Base-by-base conservation (phyloP, 1,140 invertebrate genomes). In the Cydia fagiglandana region DNA sequence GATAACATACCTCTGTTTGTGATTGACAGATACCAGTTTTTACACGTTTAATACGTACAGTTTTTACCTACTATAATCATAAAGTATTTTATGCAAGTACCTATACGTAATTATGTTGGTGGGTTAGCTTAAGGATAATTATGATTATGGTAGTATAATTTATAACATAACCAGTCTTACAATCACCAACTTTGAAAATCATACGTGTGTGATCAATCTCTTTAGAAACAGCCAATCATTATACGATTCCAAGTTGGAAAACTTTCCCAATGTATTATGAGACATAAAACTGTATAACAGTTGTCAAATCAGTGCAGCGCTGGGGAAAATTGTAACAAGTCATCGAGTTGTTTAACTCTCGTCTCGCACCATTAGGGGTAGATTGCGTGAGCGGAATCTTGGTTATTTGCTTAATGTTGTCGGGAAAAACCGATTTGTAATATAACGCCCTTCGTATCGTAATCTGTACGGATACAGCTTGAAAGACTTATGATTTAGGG, bases 371-470 rank as follows among this genome's bases (percentile, higher is more conserved):
- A 91, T 91, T 89, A 88, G 84, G 76, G 78, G 75, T 84, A 85
- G 88, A 88, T 91, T 87, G 84, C 87, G 87, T 88, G 88, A 86
- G 84, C 83, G 77, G 82, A 85, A 88, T 84, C 81, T 81, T 83
- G 84, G 85, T 85, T 86, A 88, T 91, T 89, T 91, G 86, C 84
- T 88, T 91, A 89, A 89, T 89, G 88, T 89, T 83, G 80, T 84
- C 77, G 80, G 84, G 84, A 86, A 89, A 88, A 89, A 88, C 81
- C 85, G 83, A 88, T 88, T 88, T 88, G 83, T 88, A 83, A 81
- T 45, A 41, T 50, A 50, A 73, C 73, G 66, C 34, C 13, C 38
- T n/a, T 70, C 66, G n/a, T 20, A 41, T 9, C n/a, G n/a, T 68
- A 17, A 45, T 70, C 13, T 70, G 9, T 73, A 50, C 10, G 73